A percentile compares a stretch with the other conserved stretches of the same genome.
Conservation (phyloP, 1,140 invertebrate genomes). For the Sipha flava region DNA sequence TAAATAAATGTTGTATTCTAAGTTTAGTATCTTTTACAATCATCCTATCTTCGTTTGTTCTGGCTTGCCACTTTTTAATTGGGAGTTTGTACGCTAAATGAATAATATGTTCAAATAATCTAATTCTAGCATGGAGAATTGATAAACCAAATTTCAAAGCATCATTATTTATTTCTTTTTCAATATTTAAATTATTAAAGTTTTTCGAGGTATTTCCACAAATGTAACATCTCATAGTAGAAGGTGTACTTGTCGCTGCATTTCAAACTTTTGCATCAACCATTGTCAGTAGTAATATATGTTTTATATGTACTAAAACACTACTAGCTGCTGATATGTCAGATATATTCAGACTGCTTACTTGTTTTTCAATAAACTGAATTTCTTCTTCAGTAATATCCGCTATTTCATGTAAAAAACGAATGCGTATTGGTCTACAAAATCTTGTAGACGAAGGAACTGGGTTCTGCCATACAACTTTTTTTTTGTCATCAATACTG, state of each 20-base stretch:
- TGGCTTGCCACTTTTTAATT: background rate
- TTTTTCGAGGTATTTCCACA: slow-evolving; percentile 43
- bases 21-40: slow-evolving; percentile 40
- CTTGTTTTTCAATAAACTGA: background rate
- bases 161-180: slow-evolving; percentile 35
- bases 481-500: background rate
- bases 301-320: background rate
- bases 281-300: background rate
- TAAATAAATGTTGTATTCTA: no score
- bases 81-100: background rate
- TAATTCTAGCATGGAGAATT: slow-evolving; percentile 6
- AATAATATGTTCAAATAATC: background rate
- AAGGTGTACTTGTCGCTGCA: background rate
- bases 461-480: background rate
- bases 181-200: slow-evolving; percentile 42
- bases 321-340: no score
- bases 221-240: slow-evolving; percentile 41
- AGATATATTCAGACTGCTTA: no score
- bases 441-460: background rate
- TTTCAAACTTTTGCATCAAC: slow-evolving; percentile 11
- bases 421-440: background rate
- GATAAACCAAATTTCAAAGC: slow-evolving; percentile 42
- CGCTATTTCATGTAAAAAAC: background rate
- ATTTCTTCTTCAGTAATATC: background rate
- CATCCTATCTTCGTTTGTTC: background rate